These are phyloP conservation scores for Dicrostonyx torquatus DNA, from an alignment of 2,797 vertebrate species.

Conservation along the genomic window DNA sequence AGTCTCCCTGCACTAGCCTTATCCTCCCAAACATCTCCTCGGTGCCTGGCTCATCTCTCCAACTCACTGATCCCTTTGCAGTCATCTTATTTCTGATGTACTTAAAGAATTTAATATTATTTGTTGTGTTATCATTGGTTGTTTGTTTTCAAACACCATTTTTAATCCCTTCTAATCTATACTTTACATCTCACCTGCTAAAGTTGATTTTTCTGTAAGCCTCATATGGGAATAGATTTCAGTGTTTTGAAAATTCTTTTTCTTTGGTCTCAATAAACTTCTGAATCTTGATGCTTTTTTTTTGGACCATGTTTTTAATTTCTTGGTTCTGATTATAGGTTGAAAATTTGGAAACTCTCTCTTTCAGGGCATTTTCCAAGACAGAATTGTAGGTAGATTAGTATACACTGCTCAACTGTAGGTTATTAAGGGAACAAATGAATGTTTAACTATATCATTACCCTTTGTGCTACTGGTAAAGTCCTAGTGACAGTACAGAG, in stretches of 20 bases:
- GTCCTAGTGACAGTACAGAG: not conserved
- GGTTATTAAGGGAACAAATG: not conserved
- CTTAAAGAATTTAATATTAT: constrained; percentile 80
- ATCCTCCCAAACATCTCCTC: constrained; percentile 73
- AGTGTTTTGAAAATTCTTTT: constrained; percentile 75
- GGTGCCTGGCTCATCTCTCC: constrained; percentile 54
- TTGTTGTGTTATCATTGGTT: constrained; percentile 74
- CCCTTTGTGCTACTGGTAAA: not conserved
- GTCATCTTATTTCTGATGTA: constrained; percentile 73
- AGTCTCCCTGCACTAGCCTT: constrained; percentile 69
- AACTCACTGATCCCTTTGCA: constrained; percentile 65
- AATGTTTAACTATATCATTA: not conserved
- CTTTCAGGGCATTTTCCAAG: constrained; percentile 20
- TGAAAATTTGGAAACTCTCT: constrained; percentile 74
- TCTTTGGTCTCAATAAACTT: constrained; percentile 68
- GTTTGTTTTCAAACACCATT: constrained; percentile 74
- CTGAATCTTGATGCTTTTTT: constrained; percentile 65
- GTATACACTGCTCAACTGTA: not conserved
- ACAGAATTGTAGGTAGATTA: not conserved
- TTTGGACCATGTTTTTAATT: constrained; percentile 51
- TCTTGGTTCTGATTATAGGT: constrained; percentile 72
- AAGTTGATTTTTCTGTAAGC: constrained; percentile 79
- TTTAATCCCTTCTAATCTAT: constrained; percentile 70
- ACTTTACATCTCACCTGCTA: constrained; percentile 70
- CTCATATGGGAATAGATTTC: constrained; percentile 67